Base-by-base conservation (phyloP, 1,140 invertebrate genomes). In the Antheraea mylitta region DNA sequence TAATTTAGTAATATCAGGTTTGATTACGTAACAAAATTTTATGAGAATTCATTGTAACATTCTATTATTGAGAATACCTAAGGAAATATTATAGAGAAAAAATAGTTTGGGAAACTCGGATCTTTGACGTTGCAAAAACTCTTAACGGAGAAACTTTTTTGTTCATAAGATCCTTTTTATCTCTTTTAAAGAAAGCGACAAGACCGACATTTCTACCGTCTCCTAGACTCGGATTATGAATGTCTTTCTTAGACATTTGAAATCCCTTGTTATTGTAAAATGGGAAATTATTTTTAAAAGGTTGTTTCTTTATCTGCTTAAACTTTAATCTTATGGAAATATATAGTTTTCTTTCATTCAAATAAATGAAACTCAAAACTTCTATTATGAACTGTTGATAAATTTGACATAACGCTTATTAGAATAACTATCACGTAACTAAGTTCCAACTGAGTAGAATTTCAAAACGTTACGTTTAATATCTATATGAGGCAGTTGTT, bases 211-310 rank as follows among this genome's bases (percentile, higher is more conserved):
- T 53, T 53, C 45, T 53, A 13, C 13, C 16, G 45, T 42, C 45
- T 53, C 45, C 45, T 53, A 53, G 45, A 53, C 45, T 53, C 16
- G 45, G 45, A 53, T 53, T 53, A 53, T 16, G 45, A 53, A 53
- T 53, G 45, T 53, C 1, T 53, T 53, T 53, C 11, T 13, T 53
- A 53, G 45, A 53, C 45, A 53, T 6, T 11, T 53, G 16, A 53
- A 16, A 53, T 53, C 45, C 11, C 16, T 53, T 53, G 16, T n/a
- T 13, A 0, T 53, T 53, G 45, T 53, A 53, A 53, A 53, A 53
- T 13, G 11, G 45, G 45, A 53, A 53, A 53, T 53, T 16, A 53
- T 53, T 53, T 16, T 53, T 11, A 53, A 53, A 16, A 53, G 9
- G 45, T 53, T 48, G 45, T 48, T n/a, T 53, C 16, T 53, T 53